phyloP scores from a whole-genome alignment of 2,888 invertebrate species.

The Druceiella hillmani region DNA sequence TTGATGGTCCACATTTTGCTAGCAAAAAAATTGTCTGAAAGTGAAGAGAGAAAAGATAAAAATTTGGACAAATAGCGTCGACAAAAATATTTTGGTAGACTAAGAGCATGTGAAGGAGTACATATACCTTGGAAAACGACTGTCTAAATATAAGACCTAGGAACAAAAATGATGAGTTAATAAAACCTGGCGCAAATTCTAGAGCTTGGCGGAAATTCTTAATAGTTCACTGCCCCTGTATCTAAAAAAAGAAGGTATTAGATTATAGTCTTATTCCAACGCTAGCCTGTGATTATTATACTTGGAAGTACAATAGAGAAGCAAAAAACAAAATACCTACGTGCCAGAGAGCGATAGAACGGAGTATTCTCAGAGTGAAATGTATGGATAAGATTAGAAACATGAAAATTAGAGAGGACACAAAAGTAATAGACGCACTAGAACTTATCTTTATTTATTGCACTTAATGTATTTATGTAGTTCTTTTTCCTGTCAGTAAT shows the following conservation, averaged over 20 bases:
- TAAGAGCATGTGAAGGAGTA: too few relatives aligned
- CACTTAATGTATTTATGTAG: background rate
- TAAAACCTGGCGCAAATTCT: slow-evolving; percentile 2
- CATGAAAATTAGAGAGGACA: background rate
- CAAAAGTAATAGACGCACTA: background rate
- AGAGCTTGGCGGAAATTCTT: slow-evolving; percentile 5
- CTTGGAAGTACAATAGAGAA: slow-evolving; percentile 1
- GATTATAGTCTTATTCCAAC: slow-evolving; percentile 3
- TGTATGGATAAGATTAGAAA: background rate
- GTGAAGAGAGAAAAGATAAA: too few relatives aligned
- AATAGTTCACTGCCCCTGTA: background rate
- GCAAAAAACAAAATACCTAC: background rate
- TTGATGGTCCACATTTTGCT: background rate
- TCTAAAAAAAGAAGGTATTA: slow-evolving; percentile 3
- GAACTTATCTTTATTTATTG: background rate
- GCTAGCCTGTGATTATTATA: slow-evolving; percentile 3
- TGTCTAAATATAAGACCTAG: background rate
- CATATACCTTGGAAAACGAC: slow-evolving; percentile 2
- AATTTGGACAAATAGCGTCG: too few relatives aligned
- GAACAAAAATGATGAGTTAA: background rate
- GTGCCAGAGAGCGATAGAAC: slow-evolving; percentile 2
- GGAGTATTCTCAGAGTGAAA: background rate
- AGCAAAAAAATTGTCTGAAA: too few relatives aligned
- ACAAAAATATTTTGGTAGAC: too few relatives aligned
- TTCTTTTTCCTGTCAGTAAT: too few relatives aligned